Evolutionary conservation across 2,113 vertebrate genomes (phyloP), one percentile per base, ranked within the genome.

Genomic region (Pteruthius melanotis): DNA sequence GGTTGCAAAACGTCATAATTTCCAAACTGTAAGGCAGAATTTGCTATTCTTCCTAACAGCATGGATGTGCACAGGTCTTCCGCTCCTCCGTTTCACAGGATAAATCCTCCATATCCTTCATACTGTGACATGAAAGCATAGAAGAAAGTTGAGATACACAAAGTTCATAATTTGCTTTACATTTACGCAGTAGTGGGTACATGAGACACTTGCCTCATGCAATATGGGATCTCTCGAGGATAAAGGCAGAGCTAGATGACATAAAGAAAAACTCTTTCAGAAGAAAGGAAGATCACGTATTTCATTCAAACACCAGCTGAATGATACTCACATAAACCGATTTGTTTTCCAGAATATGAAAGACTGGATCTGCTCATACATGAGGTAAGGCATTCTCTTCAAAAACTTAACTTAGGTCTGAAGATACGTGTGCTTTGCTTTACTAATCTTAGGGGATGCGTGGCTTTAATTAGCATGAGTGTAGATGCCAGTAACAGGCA

Each of bases 331-430:
- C 98, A 97, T 94, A 97, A 98, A 75, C 91, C 98, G 94, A 97
- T 98, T 87, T 98, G 97, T 96, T 98, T 99, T 94, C 98, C 98
- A 97, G 98, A 98, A 96, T 98, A 97, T 60, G 97, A 98, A 96
- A 98, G 98, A 84, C 98, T 98, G 97, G 98, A 98, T 97, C 90
- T 13, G 2, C 97, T 98, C 28, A 92, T 98, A 79, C 50, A 76
- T 33, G 96, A 98, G 79, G 98, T 98, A 27, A 97, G 97, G 19
- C 96, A 95, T 81, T 98, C 98, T 7, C 96, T 98, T 66, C 97
- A 97, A 91, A 97, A 98, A 94, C 97, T 98, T 28, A 97, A 98
- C 96, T 97, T 98, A 37, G 97, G 98, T 61, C 97, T 98, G 66
- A 99, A 98, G 96, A 98, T 98, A 31, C 2, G 2, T 69, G 10